Conservation (phyloP, 1,140 invertebrate genomes). For the Drosophila equinoxialis region DNA sequence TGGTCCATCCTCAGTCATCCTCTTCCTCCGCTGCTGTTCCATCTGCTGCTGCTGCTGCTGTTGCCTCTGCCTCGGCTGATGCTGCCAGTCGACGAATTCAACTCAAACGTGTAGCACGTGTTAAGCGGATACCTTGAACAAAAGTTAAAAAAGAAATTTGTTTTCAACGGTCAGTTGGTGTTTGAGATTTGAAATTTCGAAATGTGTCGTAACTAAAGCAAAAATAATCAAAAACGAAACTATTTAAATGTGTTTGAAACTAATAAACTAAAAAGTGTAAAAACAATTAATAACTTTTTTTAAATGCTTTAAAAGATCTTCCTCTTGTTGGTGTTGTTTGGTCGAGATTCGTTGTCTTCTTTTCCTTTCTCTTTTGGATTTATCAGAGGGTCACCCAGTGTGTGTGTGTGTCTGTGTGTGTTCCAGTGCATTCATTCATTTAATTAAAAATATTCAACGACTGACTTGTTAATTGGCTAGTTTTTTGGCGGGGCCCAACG, state of each 20-base stretch:
- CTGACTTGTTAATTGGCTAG: constrained; percentile 61
- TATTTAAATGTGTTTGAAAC: background rate
- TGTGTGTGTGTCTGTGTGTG: constrained; percentile 27
- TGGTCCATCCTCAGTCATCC: constrained; percentile 13
- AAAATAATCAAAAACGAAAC: background rate
- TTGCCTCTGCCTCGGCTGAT: constrained; percentile 17
- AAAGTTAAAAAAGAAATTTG: constrained; percentile 20
- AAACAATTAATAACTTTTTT: no score
- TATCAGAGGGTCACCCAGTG: background rate
- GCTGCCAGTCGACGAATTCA: constrained; percentile 62
- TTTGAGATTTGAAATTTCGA: constrained; percentile 25
- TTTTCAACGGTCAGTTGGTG: constrained; percentile 24
- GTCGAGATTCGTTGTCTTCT: constrained; percentile 12
- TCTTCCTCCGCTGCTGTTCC: constrained; percentile 32
- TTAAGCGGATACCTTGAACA: constrained; percentile 41
- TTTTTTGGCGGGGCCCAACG: constrained; percentile 12
- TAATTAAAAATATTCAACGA: constrained; percentile 58
- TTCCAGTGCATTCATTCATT: constrained; percentile 52
- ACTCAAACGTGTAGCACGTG: constrained; percentile 64
- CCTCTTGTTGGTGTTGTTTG: constrained; percentile 14
- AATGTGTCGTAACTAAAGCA: background rate
- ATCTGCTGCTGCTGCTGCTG: constrained; percentile 25
- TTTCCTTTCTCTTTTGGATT: constrained; percentile 28
- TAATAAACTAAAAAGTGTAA: no score
- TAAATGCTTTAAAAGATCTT: constrained; percentile 29